Evolutionary conservation across 2,797 vertebrate species (phyloP).

Genomic region (Leptoclinus maculatus): DNA sequence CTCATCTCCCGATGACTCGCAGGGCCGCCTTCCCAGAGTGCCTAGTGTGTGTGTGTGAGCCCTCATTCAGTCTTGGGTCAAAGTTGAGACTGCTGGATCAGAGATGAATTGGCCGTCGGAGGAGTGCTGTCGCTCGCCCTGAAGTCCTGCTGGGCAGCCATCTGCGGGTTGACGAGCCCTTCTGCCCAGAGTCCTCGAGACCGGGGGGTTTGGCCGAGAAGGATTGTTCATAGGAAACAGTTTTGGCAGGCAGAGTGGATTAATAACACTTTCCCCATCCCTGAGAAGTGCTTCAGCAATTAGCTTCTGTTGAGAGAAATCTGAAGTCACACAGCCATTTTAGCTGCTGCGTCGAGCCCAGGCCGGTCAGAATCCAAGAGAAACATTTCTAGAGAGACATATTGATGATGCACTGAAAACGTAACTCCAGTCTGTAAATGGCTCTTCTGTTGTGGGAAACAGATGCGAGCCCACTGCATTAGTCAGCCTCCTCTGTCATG

Average conservation of each 20-base stretch:
- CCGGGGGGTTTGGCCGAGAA: slow-evolving; percentile 12
- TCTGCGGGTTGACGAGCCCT: slow-evolving; percentile 64
- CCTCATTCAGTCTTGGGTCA: slow-evolving; percentile 66
- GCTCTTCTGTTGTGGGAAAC: background rate
- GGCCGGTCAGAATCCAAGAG: slow-evolving; percentile 1
- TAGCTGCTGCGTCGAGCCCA: background rate
- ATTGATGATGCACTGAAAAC: background rate
- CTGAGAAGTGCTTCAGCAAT: background rate
- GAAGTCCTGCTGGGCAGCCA: slow-evolving; percentile 74
- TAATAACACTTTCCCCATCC: slow-evolving; percentile 15
- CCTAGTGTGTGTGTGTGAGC: slow-evolving; percentile 35
- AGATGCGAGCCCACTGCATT: background rate
- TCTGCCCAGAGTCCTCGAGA: slow-evolving; percentile 27
- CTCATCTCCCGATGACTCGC: slow-evolving; percentile 8
- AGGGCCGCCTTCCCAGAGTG: slow-evolving; percentile 35
- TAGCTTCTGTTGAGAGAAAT: slow-evolving; percentile 1
- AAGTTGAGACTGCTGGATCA: slow-evolving; percentile 65
- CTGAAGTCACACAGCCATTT: background rate
- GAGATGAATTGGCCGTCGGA: slow-evolving; percentile 60
- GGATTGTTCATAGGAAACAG: slow-evolving; percentile 24
- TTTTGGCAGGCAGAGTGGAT: background rate
- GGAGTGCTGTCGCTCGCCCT: slow-evolving; percentile 50
- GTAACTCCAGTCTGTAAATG: background rate
- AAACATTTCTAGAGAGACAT: background rate
- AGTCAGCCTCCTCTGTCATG: background rate